These are phyloP conservation scores for Vollenhovia emeryi DNA, from an alignment of 1,140 invertebrate genomes.

Conservation along the genomic window DNA sequence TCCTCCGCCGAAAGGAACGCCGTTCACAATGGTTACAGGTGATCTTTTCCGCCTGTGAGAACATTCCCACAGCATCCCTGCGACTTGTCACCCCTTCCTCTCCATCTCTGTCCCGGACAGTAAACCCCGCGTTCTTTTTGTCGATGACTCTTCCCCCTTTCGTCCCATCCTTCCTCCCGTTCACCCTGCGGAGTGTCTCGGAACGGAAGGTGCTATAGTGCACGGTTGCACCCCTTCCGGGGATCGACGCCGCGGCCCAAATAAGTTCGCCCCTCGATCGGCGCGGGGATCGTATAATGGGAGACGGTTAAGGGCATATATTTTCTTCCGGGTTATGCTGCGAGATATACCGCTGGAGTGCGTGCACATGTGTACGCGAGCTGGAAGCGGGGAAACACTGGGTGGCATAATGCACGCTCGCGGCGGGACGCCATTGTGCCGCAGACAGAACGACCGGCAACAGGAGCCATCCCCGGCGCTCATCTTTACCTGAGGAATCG, in stretches of 20 bases:
- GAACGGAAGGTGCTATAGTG: slow-evolving; percentile 70
- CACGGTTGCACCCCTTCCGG: slow-evolving; percentile 55
- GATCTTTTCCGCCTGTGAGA: slow-evolving; percentile 81
- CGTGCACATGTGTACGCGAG: slow-evolving; percentile 27
- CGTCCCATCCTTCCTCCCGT: slow-evolving; percentile 46
- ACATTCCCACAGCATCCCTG: slow-evolving; percentile 83
- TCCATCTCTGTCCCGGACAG: slow-evolving; percentile 46
- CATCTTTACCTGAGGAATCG: slow-evolving; percentile 60
- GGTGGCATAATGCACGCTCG: slow-evolving; percentile 68
- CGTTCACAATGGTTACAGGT: slow-evolving; percentile 77
- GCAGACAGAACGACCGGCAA: slow-evolving; percentile 77
- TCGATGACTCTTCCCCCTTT: slow-evolving; percentile 41
- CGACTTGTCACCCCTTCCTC: slow-evolving; percentile 76
- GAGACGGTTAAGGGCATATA: slow-evolving; percentile 80
- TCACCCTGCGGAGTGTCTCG: slow-evolving; percentile 52
- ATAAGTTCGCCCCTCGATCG: slow-evolving; percentile 75
- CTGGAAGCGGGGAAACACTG: slow-evolving; percentile 64
- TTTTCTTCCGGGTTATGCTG: slow-evolving; percentile 74
- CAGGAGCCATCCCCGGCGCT: slow-evolving; percentile 67
- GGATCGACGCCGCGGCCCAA: slow-evolving; percentile 51
- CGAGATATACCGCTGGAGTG: slow-evolving; percentile 54
- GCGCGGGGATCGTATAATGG: slow-evolving; percentile 75
- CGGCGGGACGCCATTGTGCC: slow-evolving; percentile 76
- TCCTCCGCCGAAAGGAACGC: slow-evolving; percentile 37
- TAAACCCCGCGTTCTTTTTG: slow-evolving; percentile 66